phyloP scores from a whole-genome alignment of 1,140 invertebrate genomes.

The Cephus cinctus region DNA sequence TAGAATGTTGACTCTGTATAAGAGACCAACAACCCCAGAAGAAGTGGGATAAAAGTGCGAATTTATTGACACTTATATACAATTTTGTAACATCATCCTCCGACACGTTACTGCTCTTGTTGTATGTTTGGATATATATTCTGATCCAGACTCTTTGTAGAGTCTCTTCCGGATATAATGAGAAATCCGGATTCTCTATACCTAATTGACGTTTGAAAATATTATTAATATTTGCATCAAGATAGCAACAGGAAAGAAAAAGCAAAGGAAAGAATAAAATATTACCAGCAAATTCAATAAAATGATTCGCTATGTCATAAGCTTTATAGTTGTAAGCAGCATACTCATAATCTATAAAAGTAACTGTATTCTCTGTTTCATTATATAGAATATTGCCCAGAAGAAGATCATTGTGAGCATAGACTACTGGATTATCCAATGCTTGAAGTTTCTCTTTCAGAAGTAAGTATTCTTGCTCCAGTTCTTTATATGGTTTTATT shows the following conservation, averaged over 20 bases:
- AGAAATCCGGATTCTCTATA: constrained; percentile 72
- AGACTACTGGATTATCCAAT: constrained; percentile 81
- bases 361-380: constrained; percentile 68
- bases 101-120: constrained; percentile 50
- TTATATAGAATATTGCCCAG: constrained; percentile 91
- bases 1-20: constrained; percentile 86
- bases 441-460: constrained; percentile 67
- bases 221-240: constrained; percentile 5
- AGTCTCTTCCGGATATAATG: constrained; percentile 75
- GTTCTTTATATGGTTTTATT: constrained; percentile 64
- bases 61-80: constrained; percentile 78
- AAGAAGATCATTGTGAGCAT: constrained; percentile 97
- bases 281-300: constrained; percentile 94
- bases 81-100: constrained; percentile 67
- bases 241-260: constrained; percentile 15
- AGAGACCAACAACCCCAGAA: constrained; percentile 94
- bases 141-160: constrained; percentile 83
- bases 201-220: constrained; percentile 56
- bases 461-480: constrained; percentile 69
- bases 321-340: constrained; percentile 91
- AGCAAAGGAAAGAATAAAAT: constrained; percentile 10
- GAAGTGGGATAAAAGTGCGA: constrained; percentile 79
- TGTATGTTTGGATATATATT: constrained; percentile 70
- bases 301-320: constrained; percentile 98
- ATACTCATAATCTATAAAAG: constrained; percentile 99